Evolutionary conservation across 2,888 invertebrate genomes (phyloP).

Genomic region (Lamproptera curius): DNA sequence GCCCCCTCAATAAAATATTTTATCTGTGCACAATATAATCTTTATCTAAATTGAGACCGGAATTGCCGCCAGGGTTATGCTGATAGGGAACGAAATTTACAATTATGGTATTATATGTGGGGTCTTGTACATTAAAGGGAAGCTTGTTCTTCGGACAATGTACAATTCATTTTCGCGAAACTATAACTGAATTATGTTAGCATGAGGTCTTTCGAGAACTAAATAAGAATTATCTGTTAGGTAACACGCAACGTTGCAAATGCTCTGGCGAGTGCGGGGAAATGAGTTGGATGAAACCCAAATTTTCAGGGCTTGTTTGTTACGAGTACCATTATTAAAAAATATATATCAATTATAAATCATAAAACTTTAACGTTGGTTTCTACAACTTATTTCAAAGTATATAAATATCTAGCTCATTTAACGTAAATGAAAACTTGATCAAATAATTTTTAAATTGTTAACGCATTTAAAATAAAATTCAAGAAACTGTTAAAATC

Average conservation of each 20-base stretch:
- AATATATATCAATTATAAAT: too few relatives aligned
- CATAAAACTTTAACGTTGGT: too few relatives aligned
- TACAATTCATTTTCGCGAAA: conserved; percentile 50
- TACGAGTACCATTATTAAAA: conserved; percentile 7
- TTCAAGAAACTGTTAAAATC: too few relatives aligned
- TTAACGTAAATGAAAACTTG: too few relatives aligned
- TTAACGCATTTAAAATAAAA: too few relatives aligned
- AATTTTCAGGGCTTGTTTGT: conserved; percentile 30
- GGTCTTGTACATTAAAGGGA: conserved; percentile 23
- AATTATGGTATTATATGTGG: conserved; percentile 40
- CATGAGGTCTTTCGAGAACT: conserved; percentile 39
- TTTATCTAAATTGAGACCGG: conserved; percentile 64
- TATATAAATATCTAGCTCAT: too few relatives aligned
- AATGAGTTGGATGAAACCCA: conserved; percentile 57
- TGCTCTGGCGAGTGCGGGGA: conserved; percentile 46
- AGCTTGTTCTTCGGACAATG: conserved; percentile 38
- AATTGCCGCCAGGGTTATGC: conserved; percentile 43
- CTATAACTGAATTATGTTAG: conserved; percentile 40
- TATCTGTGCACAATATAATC: conserved; percentile 60
- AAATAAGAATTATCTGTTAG: conserved; percentile 35
- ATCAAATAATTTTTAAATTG: too few relatives aligned
- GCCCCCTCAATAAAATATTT: conserved; percentile 56
- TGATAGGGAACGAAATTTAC: conserved; percentile 50
- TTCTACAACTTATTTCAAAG: too few relatives aligned
- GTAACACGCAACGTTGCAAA: conserved; percentile 37